phyloP scores from a whole-genome alignment of 2,113 vertebrate genomes.

The Gnathonemus echidnorhynchus region DNA sequence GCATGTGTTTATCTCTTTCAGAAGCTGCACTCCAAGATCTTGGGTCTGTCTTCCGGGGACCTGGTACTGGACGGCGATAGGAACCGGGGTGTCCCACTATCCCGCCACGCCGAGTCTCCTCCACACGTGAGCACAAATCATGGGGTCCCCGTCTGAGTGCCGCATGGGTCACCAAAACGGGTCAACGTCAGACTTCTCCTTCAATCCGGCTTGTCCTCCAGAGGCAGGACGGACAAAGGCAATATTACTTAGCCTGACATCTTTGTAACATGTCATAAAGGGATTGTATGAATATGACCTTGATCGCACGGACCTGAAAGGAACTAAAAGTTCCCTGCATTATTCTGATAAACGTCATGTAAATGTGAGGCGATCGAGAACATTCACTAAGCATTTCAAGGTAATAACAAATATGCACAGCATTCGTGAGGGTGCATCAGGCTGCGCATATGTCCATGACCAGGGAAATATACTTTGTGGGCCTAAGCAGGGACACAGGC shows the following conservation, averaged over 20 bases:
- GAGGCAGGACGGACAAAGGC: background rate
- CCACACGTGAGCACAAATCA: slow-evolving; percentile 55
- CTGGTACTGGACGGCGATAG: slow-evolving; percentile 66
- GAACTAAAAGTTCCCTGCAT: background rate
- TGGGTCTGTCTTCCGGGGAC: slow-evolving; percentile 74
- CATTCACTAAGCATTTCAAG: background rate
- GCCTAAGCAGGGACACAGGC: background rate
- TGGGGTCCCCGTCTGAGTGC: background rate
- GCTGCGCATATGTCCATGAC: background rate
- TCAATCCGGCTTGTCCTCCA: background rate
- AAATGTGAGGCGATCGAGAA: background rate
- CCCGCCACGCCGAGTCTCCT: slow-evolving; percentile 56
- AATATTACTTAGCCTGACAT: background rate
- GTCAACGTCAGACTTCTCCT: background rate
- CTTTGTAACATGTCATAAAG: background rate
- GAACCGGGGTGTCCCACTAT: slow-evolving; percentile 58
- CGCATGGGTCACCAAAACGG: background rate
- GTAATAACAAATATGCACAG: background rate
- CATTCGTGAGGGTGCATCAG: background rate
- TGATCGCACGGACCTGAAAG: background rate
- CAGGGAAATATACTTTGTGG: background rate
- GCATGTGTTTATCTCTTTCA: slow-evolving; percentile 36
- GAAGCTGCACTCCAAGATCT: slow-evolving; percentile 78
- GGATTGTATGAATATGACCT: background rate
- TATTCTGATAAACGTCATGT: background rate